Percentiles rank a stretch among this genome's conserved stretches.
Conservation (phyloP, 2,113 vertebrate species). For the Urocynchramus pylzowi region DNA sequence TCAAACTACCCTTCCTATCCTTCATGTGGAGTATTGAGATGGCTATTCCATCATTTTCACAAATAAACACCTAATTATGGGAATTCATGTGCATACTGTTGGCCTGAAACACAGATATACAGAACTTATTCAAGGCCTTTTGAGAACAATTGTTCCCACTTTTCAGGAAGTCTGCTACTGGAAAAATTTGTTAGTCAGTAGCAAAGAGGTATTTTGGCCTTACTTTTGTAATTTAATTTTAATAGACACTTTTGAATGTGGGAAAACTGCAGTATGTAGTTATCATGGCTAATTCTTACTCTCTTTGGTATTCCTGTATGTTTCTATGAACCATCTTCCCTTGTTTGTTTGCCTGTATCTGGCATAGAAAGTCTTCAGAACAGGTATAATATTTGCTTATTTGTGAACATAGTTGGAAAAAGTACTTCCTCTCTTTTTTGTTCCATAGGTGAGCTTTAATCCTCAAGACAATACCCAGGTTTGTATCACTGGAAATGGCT, state of each 20-base stretch:
- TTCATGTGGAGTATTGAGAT: background rate
- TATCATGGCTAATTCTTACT: background rate
- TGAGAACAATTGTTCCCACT: background rate
- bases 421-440: background rate
- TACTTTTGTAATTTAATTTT: background rate
- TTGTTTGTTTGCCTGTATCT: background rate
- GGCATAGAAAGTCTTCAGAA: background rate
- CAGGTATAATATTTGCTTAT: background rate
- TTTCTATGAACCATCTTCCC: background rate
- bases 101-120: background rate
- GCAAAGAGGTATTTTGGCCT: background rate
- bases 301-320: background rate
- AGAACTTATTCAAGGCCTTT: background rate
- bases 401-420: background rate
- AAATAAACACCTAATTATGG: background rate
- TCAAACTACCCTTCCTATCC: background rate
- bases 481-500: constrained; percentile 83
- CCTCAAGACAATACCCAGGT: constrained; percentile 85
- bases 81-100: background rate
- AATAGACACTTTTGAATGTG: background rate
- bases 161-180: background rate
- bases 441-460: constrained; percentile 86
- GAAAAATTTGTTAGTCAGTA: background rate
- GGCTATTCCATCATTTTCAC: background rate
- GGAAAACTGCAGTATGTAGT: background rate